Percentiles rank a stretch among this genome's conserved stretches.
Evolutionary conservation across 2,797 vertebrate species (phyloP).

Genomic region (Typhlichthys eigenmanni): DNA sequence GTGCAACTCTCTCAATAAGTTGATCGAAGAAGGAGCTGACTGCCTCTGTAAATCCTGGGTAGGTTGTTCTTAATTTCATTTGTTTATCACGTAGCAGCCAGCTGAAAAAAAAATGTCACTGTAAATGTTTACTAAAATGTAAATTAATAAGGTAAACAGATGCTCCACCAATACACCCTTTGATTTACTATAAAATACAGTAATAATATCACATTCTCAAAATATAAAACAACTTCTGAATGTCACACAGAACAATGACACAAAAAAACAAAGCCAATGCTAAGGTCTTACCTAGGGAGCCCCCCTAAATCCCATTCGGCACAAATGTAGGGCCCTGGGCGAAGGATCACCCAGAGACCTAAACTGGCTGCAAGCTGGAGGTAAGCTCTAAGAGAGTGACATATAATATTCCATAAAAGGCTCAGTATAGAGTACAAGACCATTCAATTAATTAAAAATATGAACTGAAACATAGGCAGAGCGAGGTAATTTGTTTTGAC

Average conservation of each 20-base stretch:
- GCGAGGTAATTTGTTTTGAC: no score
- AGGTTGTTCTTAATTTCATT: conserved; percentile 85
- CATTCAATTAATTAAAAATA: no score
- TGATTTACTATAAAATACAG: background rate
- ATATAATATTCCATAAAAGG: background rate
- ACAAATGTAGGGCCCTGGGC: conserved; percentile 87
- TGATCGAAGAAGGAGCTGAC: conserved; percentile 85
- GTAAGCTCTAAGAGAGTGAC: conserved; percentile 78
- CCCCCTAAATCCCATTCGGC: conserved; percentile 80
- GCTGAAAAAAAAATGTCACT: conserved; percentile 45
- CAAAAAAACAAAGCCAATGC: conserved; percentile 1
- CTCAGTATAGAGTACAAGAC: no score
- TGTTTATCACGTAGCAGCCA: conserved; percentile 85
- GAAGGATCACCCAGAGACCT: conserved; percentile 90
- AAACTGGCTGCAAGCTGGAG: conserved; percentile 80
- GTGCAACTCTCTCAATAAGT: conserved; percentile 76
- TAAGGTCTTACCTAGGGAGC: conserved; percentile 84
- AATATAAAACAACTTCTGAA: background rate
- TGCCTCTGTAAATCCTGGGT: conserved; percentile 80
- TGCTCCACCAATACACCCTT: background rate
- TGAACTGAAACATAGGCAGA: no score
- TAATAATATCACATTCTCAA: no score
- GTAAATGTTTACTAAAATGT: background rate
- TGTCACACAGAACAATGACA: background rate
- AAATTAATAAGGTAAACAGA: no score